These are phyloP conservation scores for Rostratula benghalensis DNA, from an alignment of 2,113 vertebrate species.

Conservation along the genomic window DNA sequence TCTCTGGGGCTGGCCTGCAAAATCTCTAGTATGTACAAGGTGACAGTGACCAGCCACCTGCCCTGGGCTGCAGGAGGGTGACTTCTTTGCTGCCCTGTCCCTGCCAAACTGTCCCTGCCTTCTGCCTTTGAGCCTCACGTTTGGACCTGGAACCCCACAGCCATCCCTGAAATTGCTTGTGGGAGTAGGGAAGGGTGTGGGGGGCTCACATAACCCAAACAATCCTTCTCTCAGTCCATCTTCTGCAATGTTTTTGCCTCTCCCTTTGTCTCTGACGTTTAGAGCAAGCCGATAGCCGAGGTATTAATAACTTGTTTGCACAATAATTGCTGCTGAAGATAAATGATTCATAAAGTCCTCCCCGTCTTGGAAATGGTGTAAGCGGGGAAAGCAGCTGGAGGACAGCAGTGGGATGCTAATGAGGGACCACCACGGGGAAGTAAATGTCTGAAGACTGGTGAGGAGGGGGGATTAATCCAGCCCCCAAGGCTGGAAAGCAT, in stretches of 20 bases:
- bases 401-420: conserved; percentile 48
- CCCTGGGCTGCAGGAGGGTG: neutral
- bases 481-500: neutral
- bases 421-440: neutral
- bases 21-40: neutral
- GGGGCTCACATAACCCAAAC: neutral
- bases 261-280: neutral
- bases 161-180: neutral
- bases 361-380: neutral
- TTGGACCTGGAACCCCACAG: neutral
- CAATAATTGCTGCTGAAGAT: conserved; percentile 48
- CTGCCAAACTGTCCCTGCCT: neutral
- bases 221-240: neutral
- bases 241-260: neutral
- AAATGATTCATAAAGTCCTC: conserved; percentile 62
- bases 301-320: conserved; percentile 20
- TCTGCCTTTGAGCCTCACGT: neutral
- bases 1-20: neutral
- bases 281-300: neutral
- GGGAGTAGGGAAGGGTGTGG: neutral
- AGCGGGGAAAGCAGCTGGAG: conserved; percentile 48
- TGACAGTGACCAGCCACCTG: neutral
- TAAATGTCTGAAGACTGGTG: neutral
- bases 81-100: neutral
- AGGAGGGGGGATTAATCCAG: neutral